A percentile compares a stretch with the other conserved stretches of the same genome.
phyloP scores from a whole-genome alignment of 2,888 invertebrate species.

The Luperina nickerlii region DNA sequence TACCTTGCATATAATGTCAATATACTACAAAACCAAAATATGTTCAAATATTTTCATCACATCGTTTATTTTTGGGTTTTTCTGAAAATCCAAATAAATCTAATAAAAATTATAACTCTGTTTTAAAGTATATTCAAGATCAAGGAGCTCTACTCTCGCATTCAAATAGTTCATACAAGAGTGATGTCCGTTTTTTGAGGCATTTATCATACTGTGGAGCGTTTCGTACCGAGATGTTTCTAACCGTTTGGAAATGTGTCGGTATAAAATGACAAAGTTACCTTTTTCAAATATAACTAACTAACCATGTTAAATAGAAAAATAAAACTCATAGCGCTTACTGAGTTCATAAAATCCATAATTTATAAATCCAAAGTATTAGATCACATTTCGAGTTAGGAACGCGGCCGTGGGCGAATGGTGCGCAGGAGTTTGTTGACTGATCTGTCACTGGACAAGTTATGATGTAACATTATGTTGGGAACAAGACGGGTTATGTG shows the following conservation, averaged over 20 bases:
- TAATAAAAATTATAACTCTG: no score
- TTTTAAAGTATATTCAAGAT: no score
- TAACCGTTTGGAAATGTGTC: neutral
- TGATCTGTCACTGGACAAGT: conserved; percentile 84
- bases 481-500: conserved; percentile 63
- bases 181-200: no score
- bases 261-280: conserved; percentile 1
- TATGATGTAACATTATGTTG: conserved; percentile 85
- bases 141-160: no score
- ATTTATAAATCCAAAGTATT: conserved; percentile 59
- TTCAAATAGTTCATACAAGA: no score
- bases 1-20: no score
- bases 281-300: conserved; percentile 11
- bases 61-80: no score
- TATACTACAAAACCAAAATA: no score
- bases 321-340: conserved; percentile 35
- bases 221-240: no score
- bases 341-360: conserved; percentile 44
- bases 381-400: conserved; percentile 62
- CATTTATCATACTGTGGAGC: no score
- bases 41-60: no score
- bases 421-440: conserved; percentile 83
- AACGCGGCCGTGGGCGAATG: conserved; percentile 82
- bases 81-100: no score
- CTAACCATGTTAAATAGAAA: conserved; percentile 18